Percentiles rank a stretch among this genome's conserved stretches.
These are phyloP conservation scores for Cheirogaleus major DNA, from an alignment of 2,797 vertebrate genomes.

Conservation along the genomic window DNA sequence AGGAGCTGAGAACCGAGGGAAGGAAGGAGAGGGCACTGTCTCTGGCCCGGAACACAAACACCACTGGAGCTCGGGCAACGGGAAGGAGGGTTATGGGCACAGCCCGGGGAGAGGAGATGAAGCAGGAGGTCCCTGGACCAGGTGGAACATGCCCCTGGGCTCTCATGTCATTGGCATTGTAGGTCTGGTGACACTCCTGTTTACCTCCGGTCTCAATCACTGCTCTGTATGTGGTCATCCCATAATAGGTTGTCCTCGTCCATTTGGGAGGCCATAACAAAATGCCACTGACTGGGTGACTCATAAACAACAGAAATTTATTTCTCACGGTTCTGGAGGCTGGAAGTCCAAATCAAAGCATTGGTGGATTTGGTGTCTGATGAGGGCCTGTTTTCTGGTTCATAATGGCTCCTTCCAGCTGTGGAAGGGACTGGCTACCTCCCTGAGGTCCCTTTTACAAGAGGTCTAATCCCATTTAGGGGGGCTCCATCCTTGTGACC, in stretches of 20 bases:
- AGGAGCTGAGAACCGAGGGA: background rate
- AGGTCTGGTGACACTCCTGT: background rate
- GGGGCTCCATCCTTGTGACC: background rate
- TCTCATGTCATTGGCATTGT: background rate
- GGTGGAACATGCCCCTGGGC: background rate
- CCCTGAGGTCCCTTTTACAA: background rate
- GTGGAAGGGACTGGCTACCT: background rate
- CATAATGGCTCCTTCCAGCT: background rate
- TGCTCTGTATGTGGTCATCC: background rate
- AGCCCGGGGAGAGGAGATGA: background rate
- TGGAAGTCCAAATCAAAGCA: background rate
- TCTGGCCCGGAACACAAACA: background rate
- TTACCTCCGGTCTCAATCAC: background rate
- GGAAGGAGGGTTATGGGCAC: background rate
- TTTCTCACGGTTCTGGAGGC: background rate
- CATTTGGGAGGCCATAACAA: background rate
- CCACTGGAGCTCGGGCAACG: background rate
- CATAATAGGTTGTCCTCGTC: background rate
- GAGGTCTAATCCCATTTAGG: background rate
- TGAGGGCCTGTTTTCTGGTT: background rate
- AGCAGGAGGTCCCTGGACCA: rapidly evolving
- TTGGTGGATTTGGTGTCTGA: background rate
- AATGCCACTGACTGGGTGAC: background rate
- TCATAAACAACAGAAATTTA: background rate
- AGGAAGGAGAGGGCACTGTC: background rate